phyloP scores from a whole-genome alignment of 1,140 invertebrate species.

The Heliconius melpomene region DNA sequence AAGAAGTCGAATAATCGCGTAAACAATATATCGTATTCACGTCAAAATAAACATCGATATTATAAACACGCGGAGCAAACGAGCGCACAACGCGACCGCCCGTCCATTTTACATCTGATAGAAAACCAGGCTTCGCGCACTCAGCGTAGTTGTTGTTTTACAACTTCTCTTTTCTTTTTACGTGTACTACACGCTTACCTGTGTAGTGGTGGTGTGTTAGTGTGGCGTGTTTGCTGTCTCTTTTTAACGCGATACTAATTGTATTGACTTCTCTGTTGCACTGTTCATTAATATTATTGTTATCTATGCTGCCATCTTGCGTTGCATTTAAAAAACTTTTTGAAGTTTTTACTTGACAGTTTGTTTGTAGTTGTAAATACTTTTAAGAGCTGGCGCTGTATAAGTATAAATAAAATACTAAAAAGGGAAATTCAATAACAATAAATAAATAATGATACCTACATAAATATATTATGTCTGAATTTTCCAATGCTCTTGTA shows the following conservation, averaged over 20 bases:
- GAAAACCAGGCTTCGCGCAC: conserved; percentile 65
- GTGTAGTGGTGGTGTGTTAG: conserved; percentile 52
- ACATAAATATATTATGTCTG: background rate
- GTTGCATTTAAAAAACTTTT: background rate
- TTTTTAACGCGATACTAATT: conserved; percentile 36
- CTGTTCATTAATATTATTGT: conserved; percentile 55
- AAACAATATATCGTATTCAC: conserved; percentile 77
- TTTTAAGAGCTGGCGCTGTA: conserved; percentile 21
- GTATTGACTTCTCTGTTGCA: conserved; percentile 48
- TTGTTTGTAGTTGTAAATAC: background rate
- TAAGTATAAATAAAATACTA: background rate
- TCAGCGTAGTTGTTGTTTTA: conserved; percentile 78
- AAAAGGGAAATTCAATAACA: background rate
- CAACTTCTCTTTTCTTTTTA: conserved; percentile 81
- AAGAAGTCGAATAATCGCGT: conserved; percentile 76
- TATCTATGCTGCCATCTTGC: conserved; percentile 52
- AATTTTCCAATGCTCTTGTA: background rate
- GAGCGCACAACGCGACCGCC: conserved; percentile 75
- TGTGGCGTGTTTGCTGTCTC: conserved; percentile 52
- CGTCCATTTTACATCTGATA: conserved; percentile 82
- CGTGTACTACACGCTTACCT: conserved; percentile 59
- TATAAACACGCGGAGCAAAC: conserved; percentile 72
- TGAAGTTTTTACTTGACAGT: background rate
- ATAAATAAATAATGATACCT: background rate
- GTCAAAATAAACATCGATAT: conserved; percentile 79